Conservation (phyloP, 64 coral and sea anemone genomes). For the Porites lutea region DNA sequence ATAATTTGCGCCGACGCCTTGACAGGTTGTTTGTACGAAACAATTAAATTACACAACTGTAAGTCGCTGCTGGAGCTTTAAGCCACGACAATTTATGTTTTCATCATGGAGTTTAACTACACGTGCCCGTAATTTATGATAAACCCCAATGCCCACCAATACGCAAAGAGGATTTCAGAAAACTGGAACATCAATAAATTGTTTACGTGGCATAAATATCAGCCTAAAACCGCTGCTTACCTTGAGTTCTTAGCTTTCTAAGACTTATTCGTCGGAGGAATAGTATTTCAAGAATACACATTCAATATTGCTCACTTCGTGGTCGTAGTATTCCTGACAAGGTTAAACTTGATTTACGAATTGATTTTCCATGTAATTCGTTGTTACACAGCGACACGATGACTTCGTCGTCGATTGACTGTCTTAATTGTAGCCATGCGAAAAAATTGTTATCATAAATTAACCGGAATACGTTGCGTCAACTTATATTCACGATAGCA, state of each 20-base stretch:
- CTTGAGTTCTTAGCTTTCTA: neutral
- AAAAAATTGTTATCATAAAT: neutral
- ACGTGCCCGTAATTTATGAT: neutral
- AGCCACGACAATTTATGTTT: neutral
- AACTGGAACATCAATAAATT: neutral
- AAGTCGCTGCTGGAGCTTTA: too few species aligned
- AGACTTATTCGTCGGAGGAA: slow-evolving; percentile 14
- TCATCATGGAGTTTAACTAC: neutral
- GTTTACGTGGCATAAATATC: neutral
- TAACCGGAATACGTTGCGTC: neutral
- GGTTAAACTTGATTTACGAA: neutral
- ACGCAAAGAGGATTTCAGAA: neutral
- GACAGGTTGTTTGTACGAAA: neutral
- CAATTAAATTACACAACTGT: neutral
- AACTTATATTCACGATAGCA: slow-evolving; percentile 24
- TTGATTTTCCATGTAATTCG: neutral
- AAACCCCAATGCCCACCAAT: neutral
- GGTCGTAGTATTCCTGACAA: neutral
- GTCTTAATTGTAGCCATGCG: neutral
- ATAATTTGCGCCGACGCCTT: neutral
- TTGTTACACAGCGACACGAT: neutral
- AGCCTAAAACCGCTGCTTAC: slow-evolving; percentile 6
- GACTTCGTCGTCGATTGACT: neutral
- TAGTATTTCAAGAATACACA: slow-evolving; percentile 55
- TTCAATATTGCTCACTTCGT: slow-evolving; percentile 16